Percentiles rank a stretch among this genome's conserved stretches.
Evolutionary conservation across 2,888 invertebrate species (phyloP).

Genomic region (Leptopilina syphax): DNA sequence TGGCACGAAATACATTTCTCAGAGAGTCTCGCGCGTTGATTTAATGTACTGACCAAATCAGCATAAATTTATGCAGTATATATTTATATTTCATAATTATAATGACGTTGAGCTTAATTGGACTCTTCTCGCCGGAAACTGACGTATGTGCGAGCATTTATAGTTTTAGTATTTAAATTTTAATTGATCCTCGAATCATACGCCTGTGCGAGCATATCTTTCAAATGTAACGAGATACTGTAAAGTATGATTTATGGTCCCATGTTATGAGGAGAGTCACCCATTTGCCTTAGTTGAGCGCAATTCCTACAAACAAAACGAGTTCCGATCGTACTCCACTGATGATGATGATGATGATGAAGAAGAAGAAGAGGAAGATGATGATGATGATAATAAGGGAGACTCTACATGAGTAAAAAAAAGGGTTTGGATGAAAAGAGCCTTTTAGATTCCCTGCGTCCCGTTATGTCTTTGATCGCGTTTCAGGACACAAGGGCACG

Average conservation of each 20-base stretch:
- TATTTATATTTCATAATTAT: conserved; percentile 37
- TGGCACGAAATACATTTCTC: conserved; percentile 36
- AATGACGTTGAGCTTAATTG: conserved; percentile 34
- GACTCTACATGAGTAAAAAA: background rate
- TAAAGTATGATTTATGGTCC: conserved; percentile 31
- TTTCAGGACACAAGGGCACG: conserved; percentile 48
- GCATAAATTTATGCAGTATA: conserved; percentile 28
- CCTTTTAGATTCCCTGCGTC: conserved; percentile 10
- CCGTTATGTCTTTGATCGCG: conserved; percentile 45
- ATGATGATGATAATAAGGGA: conserved; percentile 43
- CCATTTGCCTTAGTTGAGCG: background rate
- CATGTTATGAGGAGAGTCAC: background rate
- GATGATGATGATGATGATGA: no score
- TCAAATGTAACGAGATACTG: conserved; percentile 39
- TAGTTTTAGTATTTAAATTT: conserved; percentile 35
- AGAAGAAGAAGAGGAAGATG: no score
- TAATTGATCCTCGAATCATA: conserved; percentile 36
- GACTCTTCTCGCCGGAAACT: conserved; percentile 17
- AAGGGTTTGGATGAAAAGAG: conserved; percentile 38
- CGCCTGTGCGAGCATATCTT: background rate
- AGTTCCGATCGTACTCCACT: background rate
- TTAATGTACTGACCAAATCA: conserved; percentile 29
- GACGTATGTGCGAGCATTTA: background rate
- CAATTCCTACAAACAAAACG: background rate
- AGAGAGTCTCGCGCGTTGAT: conserved; percentile 15